Evolutionary conservation across 1,140 invertebrate genomes (phyloP).

Genomic region (Neomicropteryx cornuta): DNA sequence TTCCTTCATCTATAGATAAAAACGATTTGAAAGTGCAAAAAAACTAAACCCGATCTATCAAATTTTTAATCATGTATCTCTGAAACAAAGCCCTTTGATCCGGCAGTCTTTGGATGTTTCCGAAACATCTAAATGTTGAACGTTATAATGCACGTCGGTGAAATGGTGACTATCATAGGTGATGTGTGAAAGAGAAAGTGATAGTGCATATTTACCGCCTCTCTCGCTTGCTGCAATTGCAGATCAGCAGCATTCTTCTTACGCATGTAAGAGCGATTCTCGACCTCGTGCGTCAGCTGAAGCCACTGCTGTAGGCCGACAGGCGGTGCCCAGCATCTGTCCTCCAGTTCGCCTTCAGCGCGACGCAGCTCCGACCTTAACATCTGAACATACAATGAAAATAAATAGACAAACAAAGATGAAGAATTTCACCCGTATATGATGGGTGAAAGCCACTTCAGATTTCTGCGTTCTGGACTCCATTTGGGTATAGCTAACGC

Average conservation of each 20-base stretch:
- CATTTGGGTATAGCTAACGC: no score
- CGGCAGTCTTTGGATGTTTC: no score
- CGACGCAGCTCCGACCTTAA: conserved; percentile 68
- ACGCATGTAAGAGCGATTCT: conserved; percentile 76
- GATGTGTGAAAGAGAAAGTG: conserved; percentile 6
- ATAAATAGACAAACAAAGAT: conserved; percentile 8
- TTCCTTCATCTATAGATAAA: no score
- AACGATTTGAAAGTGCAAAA: no score
- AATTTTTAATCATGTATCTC: no score
- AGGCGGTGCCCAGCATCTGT: conserved; percentile 78
- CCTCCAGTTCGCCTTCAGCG: conserved; percentile 80
- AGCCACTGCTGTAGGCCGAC: conserved; percentile 85
- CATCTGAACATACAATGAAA: conserved; percentile 42
- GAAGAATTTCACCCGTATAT: background rate
- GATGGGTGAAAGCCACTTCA: no score
- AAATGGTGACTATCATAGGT: no score
- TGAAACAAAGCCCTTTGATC: no score
- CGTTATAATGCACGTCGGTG: no score
- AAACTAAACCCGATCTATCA: no score
- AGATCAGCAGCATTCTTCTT: conserved; percentile 78
- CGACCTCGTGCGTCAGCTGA: conserved; percentile 88
- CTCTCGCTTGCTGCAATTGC: conserved; percentile 77
- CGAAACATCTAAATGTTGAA: no score
- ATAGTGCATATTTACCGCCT: conserved; percentile 55
- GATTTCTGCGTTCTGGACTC: no score